Conservation (phyloP, 2,797 vertebrate species). For the Artibeus jamaicensis region DNA sequence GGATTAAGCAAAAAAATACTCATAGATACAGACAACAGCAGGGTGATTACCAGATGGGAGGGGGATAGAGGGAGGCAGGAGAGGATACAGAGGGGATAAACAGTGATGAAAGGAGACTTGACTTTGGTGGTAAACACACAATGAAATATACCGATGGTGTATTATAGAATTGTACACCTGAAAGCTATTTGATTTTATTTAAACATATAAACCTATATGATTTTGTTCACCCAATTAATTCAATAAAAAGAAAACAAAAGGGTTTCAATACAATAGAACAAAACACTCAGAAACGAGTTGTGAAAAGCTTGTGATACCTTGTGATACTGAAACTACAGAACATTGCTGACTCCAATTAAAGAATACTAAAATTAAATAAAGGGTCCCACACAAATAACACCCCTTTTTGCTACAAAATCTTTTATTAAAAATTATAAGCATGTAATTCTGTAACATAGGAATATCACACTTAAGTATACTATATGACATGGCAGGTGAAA, state of each 20-base stretch:
- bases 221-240: too few relatives aligned
- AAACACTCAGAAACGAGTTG: not conserved
- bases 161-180: not conserved
- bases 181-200: not conserved
- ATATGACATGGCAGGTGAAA: too few relatives aligned
- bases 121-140: not conserved
- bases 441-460: too few relatives aligned
- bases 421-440: too few relatives aligned
- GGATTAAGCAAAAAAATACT: not conserved
- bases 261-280: not conserved
- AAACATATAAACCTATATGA: too few relatives aligned
- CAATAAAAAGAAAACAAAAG: not conserved
- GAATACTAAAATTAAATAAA: not conserved
- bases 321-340: not conserved
- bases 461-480: too few relatives aligned
- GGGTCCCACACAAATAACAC: too few relatives aligned
- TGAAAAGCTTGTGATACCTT: not conserved
- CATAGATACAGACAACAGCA: not conserved
- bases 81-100: not conserved
- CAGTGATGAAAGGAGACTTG: not conserved
- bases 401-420: too few relatives aligned
- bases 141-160: not conserved
- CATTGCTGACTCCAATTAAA: not conserved
- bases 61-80: not conserved
- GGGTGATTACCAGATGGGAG: not conserved